Evolutionary conservation across 2,888 invertebrate genomes (phyloP), one percentile per base, ranked within the genome.

Genomic region (Embidobia sp.): DNA sequence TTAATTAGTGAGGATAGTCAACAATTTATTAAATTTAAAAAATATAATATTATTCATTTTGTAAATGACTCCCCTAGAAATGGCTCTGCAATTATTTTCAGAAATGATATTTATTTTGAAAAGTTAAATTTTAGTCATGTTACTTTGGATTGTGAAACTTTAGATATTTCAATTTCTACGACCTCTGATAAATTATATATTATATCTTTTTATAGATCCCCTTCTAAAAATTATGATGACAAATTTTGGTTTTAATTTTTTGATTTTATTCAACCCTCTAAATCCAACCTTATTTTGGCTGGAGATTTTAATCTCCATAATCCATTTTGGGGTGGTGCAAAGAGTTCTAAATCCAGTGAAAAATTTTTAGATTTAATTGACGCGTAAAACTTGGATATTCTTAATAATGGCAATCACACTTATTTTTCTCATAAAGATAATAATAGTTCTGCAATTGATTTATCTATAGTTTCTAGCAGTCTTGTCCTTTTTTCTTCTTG

Each of bases 251-350:
- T 6, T 10, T 1, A 0, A n/a, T 11, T 44, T 44, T 44, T 44
- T 44, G 7, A 44, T 22, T 5, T 49, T 7, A 16, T n/a, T 40
- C 0, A n/a, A 16, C 2, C 18, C 48, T 15, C 7, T 10, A 19
- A 22, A 6, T 2, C 2, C 18, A 57, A 29, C n/a, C 1, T 57
- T 2, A 18, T 57, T 13, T 10, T 57, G 0, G 42, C 42, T 27
- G 57, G 57, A 3, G 57, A 57, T 42, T 57, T 57, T 29, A 57
- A 57, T 27, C 29, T 57, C 0, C 57, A 42, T 15, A 18, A 57
- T 11, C 13, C 57, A n/a, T 29, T 40, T 8, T 57, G 42, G 57
- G 57, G 57, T 2, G 1, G 40, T 10, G 1, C 0, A 2, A 7
- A 1, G n/a, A 10, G 10, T n/a, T 29, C 29, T 1, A 1, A 3